phyloP scores from a whole-genome alignment of 2,797 vertebrate species.

The Crax fasciolata region DNA sequence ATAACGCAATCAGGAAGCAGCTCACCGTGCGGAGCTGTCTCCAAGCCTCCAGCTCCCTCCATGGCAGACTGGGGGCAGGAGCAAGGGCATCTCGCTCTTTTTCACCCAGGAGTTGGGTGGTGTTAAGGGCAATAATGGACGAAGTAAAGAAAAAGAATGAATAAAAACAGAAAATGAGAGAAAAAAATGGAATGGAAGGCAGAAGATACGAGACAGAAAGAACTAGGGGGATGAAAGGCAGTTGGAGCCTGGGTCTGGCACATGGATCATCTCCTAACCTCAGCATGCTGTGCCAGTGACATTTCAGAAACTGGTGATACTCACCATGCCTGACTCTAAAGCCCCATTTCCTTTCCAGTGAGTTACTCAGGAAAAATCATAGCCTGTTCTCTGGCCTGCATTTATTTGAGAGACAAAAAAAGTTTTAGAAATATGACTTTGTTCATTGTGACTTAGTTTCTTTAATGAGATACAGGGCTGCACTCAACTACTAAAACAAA shows the following conservation, averaged over 20 bases:
- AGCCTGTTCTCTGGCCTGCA: background rate
- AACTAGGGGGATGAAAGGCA: background rate
- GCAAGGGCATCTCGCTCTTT: background rate
- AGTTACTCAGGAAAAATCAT: background rate
- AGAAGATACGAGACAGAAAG: background rate
- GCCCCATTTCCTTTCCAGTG: background rate
- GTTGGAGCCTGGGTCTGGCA: background rate
- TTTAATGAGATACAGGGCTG: background rate
- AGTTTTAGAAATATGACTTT: background rate
- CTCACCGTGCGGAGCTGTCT: background rate
- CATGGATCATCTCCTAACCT: background rate
- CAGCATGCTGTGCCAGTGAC: background rate
- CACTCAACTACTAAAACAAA: conserved; percentile 14
- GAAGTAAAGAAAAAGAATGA: background rate
- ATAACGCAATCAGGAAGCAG: conserved; percentile 21
- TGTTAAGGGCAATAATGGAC: background rate
- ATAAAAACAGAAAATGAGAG: background rate
- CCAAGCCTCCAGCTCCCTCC: background rate
- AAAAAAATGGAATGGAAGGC: background rate
- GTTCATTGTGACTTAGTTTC: background rate
- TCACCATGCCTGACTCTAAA: background rate
- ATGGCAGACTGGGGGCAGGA: background rate
- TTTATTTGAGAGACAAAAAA: background rate
- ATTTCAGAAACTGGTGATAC: background rate
- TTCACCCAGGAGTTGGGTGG: background rate